Conservation (phyloP, 2,888 invertebrate species). For the Stenoptilia bipunctidactyla region DNA sequence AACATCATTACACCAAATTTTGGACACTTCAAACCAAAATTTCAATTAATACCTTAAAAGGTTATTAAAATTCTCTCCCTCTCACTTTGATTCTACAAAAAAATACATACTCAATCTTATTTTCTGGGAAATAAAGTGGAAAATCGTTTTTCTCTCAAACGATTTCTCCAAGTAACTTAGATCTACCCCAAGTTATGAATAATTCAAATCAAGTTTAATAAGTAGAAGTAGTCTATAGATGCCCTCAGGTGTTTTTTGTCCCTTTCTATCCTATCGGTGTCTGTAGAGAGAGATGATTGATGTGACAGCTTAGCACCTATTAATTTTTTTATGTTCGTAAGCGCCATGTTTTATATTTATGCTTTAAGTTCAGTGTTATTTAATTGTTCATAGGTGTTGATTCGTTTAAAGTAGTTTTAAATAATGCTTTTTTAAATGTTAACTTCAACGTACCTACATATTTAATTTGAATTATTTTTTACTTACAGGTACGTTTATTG, state of each 20-base stretch:
- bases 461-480: too few species aligned
- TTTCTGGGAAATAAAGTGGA: constrained; percentile 1
- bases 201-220: constrained; percentile 64
- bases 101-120: neutral
- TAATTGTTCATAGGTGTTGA: neutral
- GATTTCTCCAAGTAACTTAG: constrained; percentile 38
- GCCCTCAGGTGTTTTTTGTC: constrained; percentile 23
- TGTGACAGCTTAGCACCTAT: constrained; percentile 2
- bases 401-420: neutral
- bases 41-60: constrained; percentile 1
- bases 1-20: too few species aligned
- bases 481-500: neutral
- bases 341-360: neutral
- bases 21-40: neutral
- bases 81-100: neutral
- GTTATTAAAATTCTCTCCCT: neutral
- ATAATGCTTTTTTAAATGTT: too few species aligned
- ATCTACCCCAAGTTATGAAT: constrained; percentile 60
- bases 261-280: constrained; percentile 25
- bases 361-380: neutral
- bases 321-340: neutral
- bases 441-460: too few species aligned
- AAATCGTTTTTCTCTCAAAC: neutral
- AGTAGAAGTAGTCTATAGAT: constrained; percentile 37
- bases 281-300: constrained; percentile 21